phyloP scores from a whole-genome alignment of 2,113 vertebrate species.

The Eudyptes chrysolophus region DNA sequence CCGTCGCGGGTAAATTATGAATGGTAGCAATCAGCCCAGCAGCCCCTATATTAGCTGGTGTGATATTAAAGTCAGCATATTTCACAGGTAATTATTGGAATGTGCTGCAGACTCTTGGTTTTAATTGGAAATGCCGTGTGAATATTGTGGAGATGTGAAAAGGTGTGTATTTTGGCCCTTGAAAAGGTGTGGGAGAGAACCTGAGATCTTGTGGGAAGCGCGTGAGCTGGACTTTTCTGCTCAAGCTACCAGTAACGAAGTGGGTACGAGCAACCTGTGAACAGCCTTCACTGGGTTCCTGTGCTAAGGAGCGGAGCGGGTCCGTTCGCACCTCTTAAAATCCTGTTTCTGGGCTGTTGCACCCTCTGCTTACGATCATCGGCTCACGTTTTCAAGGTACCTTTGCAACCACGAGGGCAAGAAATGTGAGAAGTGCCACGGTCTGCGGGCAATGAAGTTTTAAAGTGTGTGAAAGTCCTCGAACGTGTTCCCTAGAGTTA shows the following conservation, averaged over 20 bases:
- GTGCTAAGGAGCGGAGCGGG: not conserved
- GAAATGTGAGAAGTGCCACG: not conserved
- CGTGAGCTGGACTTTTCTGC: not conserved
- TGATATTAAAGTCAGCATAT: not conserved
- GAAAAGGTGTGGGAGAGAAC: not conserved
- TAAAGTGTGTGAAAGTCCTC: not conserved
- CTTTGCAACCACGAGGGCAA: not conserved
- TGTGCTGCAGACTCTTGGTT: not conserved
- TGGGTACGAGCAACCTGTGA: not conserved
- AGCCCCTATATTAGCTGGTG: not conserved
- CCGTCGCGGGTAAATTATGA: not conserved
- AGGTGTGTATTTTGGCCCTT: not conserved
- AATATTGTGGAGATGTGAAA: not conserved
- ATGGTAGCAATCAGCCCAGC: not conserved
- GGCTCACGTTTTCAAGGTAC: not conserved
- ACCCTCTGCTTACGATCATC: not conserved
- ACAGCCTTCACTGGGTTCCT: not conserved
- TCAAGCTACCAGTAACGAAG: not conserved
- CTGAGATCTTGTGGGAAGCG: accelerated
- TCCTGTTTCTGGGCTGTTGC: not conserved
- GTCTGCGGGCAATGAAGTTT: not conserved
- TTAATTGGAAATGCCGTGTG: not conserved
- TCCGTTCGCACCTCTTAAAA: not conserved
- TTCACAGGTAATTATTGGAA: not conserved
- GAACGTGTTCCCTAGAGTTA: accelerated